Evolutionary conservation across 1,140 invertebrate species (phyloP).

Genomic region (Lamellibrachia luymesi): DNA sequence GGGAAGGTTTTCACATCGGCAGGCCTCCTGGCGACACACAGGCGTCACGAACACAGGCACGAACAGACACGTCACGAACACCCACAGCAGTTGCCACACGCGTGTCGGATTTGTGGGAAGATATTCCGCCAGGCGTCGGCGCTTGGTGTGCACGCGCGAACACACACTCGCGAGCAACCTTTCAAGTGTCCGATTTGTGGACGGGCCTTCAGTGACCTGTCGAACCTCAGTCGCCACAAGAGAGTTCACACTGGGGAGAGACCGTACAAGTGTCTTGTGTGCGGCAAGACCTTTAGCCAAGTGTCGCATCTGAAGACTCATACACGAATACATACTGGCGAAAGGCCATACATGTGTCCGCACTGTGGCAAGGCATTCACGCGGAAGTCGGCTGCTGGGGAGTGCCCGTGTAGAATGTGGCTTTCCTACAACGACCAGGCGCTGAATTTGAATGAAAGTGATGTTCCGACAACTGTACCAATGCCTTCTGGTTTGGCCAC

Average conservation of each 20-base stretch:
- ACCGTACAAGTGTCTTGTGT: background rate
- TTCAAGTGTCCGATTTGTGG: background rate
- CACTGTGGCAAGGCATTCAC: background rate
- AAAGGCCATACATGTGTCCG: background rate
- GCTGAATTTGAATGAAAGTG: background rate
- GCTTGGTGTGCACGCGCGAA: background rate
- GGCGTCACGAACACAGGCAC: background rate
- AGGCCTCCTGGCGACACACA: background rate
- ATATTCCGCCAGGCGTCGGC: background rate
- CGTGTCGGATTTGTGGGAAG: background rate
- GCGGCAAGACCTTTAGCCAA: background rate
- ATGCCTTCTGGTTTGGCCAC: background rate
- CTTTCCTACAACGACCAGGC: background rate
- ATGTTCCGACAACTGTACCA: background rate
- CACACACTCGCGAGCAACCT: background rate
- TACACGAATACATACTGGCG: background rate
- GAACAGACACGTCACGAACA: background rate
- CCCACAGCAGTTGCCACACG: background rate
- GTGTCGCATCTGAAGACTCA: background rate
- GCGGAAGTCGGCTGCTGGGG: background rate
- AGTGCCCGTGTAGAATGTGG: background rate
- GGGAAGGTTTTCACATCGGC: background rate
- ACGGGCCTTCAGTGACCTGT: background rate
- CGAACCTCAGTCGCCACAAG: background rate
- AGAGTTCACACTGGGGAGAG: background rate